A percentile compares a stretch with the other conserved stretches of the same genome.
phyloP scores from a whole-genome alignment of 92 coral and sea anemone genomes.

The Porites cylindrica region DNA sequence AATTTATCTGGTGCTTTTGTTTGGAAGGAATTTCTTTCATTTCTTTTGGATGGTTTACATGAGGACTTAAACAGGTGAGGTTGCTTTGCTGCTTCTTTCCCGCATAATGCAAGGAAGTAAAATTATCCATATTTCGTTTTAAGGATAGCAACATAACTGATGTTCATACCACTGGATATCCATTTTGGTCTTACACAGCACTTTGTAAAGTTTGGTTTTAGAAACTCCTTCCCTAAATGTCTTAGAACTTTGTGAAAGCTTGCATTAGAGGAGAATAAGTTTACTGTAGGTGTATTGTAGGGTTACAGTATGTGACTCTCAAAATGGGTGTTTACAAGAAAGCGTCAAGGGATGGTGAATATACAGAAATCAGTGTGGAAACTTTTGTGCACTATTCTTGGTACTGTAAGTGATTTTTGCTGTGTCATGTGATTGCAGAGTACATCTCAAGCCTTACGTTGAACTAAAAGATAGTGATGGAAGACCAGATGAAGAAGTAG shows the following conservation, averaged over 20 bases:
- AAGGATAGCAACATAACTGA: too few species aligned
- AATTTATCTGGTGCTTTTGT: constrained; percentile 10
- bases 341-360: too few species aligned
- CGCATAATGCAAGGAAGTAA: neutral
- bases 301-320: too few species aligned
- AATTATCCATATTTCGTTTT: neutral
- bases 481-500: constrained; percentile 95
- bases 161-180: too few species aligned
- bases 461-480: constrained; percentile 99
- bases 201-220: too few species aligned
- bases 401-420: neutral
- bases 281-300: too few species aligned
- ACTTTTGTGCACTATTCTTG: neutral
- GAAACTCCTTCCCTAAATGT: too few species aligned
- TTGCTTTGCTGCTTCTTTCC: neutral
- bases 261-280: too few species aligned
- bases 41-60: constrained; percentile 95
- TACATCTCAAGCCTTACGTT: constrained; percentile 92
- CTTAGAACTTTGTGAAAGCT: too few species aligned
- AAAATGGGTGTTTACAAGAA: too few species aligned
- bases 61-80: constrained; percentile 95
- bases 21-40: constrained; percentile 88
- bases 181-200: too few species aligned
- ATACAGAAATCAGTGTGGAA: neutral
- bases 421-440: constrained; percentile 60